A percentile compares a stretch with the other conserved stretches of the same genome.
phyloP scores from a whole-genome alignment of 2,797 vertebrate species.

The Chloroceryle inda region DNA sequence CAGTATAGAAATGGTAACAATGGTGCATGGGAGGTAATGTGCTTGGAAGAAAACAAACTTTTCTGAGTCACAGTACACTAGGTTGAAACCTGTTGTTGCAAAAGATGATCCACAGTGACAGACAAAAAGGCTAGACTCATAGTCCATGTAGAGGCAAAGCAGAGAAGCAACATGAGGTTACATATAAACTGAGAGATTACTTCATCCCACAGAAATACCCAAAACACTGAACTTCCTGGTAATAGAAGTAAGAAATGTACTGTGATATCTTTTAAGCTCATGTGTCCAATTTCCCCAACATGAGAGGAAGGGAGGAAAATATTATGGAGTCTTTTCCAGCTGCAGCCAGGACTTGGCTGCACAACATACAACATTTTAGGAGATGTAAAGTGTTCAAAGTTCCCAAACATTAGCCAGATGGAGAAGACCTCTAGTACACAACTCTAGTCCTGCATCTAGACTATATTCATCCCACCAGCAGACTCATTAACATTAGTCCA shows the following conservation, averaged over 20 bases:
- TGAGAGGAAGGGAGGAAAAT: background rate
- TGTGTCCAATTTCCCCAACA: background rate
- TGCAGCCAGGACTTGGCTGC: background rate
- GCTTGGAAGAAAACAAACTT: background rate
- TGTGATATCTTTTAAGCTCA: accelerated
- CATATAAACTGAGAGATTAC: background rate
- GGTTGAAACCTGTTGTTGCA: background rate
- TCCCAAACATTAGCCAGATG: background rate
- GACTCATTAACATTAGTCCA: background rate
- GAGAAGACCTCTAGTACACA: background rate
- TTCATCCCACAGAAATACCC: accelerated
- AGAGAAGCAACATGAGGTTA: background rate
- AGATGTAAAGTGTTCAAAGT: background rate
- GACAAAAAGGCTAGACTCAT: background rate
- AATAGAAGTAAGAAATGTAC: background rate
- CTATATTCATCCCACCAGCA: background rate
- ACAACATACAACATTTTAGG: background rate
- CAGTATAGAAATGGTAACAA: background rate
- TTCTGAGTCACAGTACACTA: background rate
- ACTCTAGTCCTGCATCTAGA: background rate
- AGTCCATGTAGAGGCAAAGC: accelerated
- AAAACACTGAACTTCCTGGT: background rate
- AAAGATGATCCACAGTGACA: background rate
- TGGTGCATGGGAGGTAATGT: background rate
- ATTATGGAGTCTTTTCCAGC: background rate